Conservation (phyloP, 2,797 vertebrate genomes). For the Columba guinea region DNA sequence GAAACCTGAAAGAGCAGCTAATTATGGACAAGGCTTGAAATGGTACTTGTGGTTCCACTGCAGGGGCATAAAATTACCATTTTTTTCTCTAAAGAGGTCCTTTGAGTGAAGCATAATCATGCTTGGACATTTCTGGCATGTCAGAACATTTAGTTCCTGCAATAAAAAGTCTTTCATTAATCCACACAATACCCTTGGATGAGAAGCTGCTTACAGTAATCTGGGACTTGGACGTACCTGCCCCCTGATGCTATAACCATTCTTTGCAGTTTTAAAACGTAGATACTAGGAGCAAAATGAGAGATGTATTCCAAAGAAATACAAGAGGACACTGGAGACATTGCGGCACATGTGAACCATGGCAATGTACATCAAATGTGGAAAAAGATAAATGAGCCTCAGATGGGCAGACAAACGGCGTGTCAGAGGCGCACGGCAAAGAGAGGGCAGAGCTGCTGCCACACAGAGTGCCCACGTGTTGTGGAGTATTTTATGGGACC, state of each 20-base stretch:
- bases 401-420: background rate
- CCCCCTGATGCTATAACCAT: background rate
- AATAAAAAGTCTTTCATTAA: conserved; percentile 62
- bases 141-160: conserved; percentile 74
- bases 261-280: background rate
- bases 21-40: conserved; percentile 68
- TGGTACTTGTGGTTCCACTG: conserved; percentile 58
- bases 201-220: conserved; percentile 48
- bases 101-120: conserved; percentile 69
- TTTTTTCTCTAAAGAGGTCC: conserved; percentile 73
- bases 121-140: conserved; percentile 70
- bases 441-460: background rate
- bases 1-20: conserved; percentile 64
- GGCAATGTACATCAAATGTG: background rate
- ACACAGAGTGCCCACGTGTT: background rate
- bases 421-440: background rate
- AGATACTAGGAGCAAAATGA: background rate
- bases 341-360: background rate
- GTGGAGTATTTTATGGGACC: background rate
- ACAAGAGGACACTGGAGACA: background rate
- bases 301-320: background rate
- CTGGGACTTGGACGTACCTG: conserved; percentile 10
- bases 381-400: background rate
- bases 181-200: conserved; percentile 48
- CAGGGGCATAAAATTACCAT: conserved; percentile 72